phyloP scores from a whole-genome alignment of 2,888 invertebrate genomes.

The Syrphus vitripennis region DNA sequence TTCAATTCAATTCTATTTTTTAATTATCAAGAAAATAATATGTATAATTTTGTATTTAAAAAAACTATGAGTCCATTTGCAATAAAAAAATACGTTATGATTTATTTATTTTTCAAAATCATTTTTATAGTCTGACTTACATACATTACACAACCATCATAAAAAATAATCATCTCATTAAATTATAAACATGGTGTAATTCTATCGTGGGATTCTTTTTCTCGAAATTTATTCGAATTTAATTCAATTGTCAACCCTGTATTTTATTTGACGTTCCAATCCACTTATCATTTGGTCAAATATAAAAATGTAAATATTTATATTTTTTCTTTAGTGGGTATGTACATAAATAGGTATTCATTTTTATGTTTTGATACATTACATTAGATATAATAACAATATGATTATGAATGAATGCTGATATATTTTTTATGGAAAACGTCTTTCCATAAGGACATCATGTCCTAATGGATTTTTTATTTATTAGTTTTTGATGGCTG shows the following conservation, averaged over 20 bases:
- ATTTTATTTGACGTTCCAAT: conserved; percentile 20
- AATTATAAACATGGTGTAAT: background rate
- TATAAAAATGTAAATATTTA: conserved; percentile 17
- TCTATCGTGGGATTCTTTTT: background rate
- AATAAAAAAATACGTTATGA: background rate
- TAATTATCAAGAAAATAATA: too few species aligned
- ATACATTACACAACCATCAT: background rate
- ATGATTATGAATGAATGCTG: background rate
- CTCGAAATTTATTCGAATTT: conserved; percentile 47
- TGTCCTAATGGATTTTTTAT: conserved; percentile 66
- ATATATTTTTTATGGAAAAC: conserved; percentile 64
- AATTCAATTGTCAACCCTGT: conserved; percentile 36
- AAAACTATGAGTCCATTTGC: background rate
- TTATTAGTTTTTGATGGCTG: conserved; percentile 37
- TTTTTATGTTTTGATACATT: conserved; percentile 40
- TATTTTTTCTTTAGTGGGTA: background rate
- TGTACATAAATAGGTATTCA: background rate
- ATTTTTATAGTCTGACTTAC: background rate
- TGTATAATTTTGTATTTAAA: too few species aligned
- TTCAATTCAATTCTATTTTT: too few species aligned
- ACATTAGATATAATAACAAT: conserved; percentile 5
- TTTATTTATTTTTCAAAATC: background rate
- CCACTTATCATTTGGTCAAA: conserved; percentile 38
- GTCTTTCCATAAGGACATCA: conserved; percentile 35
- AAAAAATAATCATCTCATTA: conserved; percentile 27